Percentiles rank a stretch among this genome's conserved stretches.
phyloP scores from a whole-genome alignment of 2,797 vertebrate genomes.

The Poeciliopsis paucimaculata region DNA sequence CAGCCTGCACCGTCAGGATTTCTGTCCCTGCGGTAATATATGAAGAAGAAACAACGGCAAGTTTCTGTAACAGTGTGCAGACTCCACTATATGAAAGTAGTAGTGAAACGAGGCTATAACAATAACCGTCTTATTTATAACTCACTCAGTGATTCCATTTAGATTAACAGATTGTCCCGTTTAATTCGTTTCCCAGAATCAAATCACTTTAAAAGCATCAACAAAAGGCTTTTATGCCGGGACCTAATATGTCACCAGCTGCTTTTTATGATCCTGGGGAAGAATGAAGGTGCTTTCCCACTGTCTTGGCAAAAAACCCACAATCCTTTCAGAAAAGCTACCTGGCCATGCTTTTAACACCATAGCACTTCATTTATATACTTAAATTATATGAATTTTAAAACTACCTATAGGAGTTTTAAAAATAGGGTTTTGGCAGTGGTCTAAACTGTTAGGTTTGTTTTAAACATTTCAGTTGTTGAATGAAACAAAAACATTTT shows the following conservation, averaged over 20 bases:
- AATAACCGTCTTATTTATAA: constrained; percentile 53
- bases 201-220: constrained; percentile 53
- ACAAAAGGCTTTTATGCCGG: constrained; percentile 58
- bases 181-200: constrained; percentile 62
- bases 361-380: background rate
- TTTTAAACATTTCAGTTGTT: background rate
- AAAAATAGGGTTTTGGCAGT: background rate
- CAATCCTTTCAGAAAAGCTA: constrained; percentile 52
- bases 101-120: constrained; percentile 13
- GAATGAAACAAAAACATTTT: background rate
- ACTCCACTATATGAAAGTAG: constrained; percentile 7
- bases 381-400: too few relatives aligned
- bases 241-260: constrained; percentile 38
- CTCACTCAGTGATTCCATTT: constrained; percentile 52
- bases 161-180: constrained; percentile 64
- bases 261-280: constrained; percentile 50
- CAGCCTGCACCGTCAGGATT: constrained; percentile 82
- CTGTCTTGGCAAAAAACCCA: constrained; percentile 53
- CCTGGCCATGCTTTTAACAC: constrained; percentile 47
- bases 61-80: background rate
- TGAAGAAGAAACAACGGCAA: background rate
- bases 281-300: constrained; percentile 38
- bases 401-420: background rate
- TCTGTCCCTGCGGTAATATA: constrained; percentile 77
- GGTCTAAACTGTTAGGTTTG: background rate